Evolutionary conservation across 2,797 vertebrate species (phyloP).

Genomic region (Phalloptychus januarius): DNA sequence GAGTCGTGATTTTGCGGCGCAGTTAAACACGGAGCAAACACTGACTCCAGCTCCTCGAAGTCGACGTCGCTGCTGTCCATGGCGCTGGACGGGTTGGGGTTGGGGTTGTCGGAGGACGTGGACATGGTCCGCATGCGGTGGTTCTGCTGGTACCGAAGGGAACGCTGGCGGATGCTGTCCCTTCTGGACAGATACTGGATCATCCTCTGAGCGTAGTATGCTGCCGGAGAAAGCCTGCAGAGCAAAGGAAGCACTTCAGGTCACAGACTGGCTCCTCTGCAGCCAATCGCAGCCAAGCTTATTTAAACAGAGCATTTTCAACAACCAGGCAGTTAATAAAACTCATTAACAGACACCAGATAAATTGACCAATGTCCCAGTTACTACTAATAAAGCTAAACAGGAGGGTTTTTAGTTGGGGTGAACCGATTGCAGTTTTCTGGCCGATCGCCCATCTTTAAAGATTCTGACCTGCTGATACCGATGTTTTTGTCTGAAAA

Average conservation of each 20-base stretch:
- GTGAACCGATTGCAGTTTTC: too few species aligned
- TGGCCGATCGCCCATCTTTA: too few species aligned
- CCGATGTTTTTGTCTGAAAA: too few species aligned
- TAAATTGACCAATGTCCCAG: too few species aligned
- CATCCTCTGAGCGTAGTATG: slow-evolving; percentile 99
- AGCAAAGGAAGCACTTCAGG: slow-evolving; percentile 1
- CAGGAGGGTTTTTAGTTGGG: too few species aligned
- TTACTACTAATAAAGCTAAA: too few species aligned
- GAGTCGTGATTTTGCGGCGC: too few species aligned
- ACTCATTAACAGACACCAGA: too few species aligned
- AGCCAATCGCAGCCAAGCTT: not conserved
- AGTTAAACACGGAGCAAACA: slow-evolving; percentile 20
- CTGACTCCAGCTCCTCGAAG: slow-evolving; percentile 98
- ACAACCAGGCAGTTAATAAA: too few species aligned
- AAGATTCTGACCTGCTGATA: too few species aligned
- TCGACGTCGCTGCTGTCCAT: slow-evolving; percentile 94
- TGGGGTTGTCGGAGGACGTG: slow-evolving; percentile 87
- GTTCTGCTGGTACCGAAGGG: slow-evolving; percentile 95
- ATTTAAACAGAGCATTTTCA: too few species aligned
- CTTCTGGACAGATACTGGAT: slow-evolving; percentile 98
- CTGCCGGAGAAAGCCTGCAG: slow-evolving; percentile 93
- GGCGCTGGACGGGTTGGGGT: slow-evolving; percentile 83
- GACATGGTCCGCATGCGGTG: slow-evolving; percentile 91
- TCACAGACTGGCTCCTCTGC: not conserved
- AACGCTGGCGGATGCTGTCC: slow-evolving; percentile 98